A percentile compares a stretch with the other conserved stretches of the same genome.
Conservation (phyloP, 2,888 invertebrate genomes). For the Pseudolycoriella hygida region DNA sequence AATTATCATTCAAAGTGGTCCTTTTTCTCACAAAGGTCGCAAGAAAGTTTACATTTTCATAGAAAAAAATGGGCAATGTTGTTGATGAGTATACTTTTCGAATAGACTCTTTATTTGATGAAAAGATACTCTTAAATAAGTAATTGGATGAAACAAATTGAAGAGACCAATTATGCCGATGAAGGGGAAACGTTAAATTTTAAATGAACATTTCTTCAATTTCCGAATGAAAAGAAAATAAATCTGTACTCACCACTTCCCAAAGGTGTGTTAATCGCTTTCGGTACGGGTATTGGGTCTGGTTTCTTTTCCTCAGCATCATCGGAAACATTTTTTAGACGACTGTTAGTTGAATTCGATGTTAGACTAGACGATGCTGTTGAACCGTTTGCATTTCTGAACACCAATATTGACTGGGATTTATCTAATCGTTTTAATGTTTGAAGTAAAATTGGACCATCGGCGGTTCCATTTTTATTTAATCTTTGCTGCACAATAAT, state of each 20-base stretch:
- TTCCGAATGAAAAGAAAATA: background rate
- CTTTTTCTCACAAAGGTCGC: too few relatives aligned
- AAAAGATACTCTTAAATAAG: too few relatives aligned
- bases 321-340: slow-evolving; percentile 9
- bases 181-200: too few relatives aligned
- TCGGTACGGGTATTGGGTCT: slow-evolving; percentile 7
- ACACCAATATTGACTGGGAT: slow-evolving; percentile 28
- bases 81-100: too few relatives aligned
- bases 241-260: slow-evolving; percentile 26
- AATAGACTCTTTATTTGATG: too few relatives aligned
- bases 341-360: background rate
- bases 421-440: slow-evolving; percentile 29
- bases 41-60: too few relatives aligned
- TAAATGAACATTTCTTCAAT: too few relatives aligned
- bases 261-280: slow-evolving; percentile 22
- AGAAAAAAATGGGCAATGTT: too few relatives aligned
- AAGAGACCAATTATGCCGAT: too few relatives aligned
- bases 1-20: too few relatives aligned
- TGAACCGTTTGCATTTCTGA: slow-evolving; percentile 21
- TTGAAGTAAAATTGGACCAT: slow-evolving; percentile 25
- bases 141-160: too few relatives aligned
- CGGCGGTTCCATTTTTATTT: slow-evolving; percentile 9
- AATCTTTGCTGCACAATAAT: slow-evolving; percentile 14
- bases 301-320: slow-evolving; percentile 19
- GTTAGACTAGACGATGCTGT: slow-evolving; percentile 3